Conservation (phyloP, 2,888 invertebrate species). For the Heliconius cydno region DNA sequence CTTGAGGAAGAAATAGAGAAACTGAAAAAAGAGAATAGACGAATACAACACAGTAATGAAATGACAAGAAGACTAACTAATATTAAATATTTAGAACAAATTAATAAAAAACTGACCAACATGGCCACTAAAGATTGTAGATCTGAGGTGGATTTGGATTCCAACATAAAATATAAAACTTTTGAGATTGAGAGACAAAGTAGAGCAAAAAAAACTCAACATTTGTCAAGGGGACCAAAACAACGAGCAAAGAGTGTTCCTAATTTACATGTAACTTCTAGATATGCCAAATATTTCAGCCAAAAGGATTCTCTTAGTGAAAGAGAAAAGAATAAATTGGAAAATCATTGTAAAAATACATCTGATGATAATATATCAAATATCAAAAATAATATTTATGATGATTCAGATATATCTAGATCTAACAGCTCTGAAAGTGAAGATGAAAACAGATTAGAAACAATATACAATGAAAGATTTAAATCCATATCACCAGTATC, state of each 20-base stretch:
- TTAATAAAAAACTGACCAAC: conserved; percentile 83
- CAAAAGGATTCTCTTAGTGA: conserved; percentile 73
- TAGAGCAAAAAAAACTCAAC: conserved; percentile 59
- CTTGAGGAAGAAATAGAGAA: conserved; percentile 86
- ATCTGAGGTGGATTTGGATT: conserved; percentile 60
- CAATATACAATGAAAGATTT: conserved; percentile 72
- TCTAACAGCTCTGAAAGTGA: conserved; percentile 56
- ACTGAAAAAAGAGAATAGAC: conserved; percentile 86
- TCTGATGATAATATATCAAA: conserved; percentile 38
- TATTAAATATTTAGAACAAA: conserved; percentile 89
- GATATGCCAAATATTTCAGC: conserved; percentile 80
- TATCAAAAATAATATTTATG: conserved; percentile 50
- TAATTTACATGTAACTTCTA: conserved; percentile 76
- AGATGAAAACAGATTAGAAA: conserved; percentile 70
- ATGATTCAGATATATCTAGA: conserved; percentile 43
- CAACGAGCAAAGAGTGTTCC: conserved; percentile 80
- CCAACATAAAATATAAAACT: conserved; percentile 70
- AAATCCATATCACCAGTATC: conserved; percentile 58
- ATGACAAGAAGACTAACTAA: conserved; percentile 84
- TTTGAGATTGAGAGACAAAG: conserved; percentile 75
- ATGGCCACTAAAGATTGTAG: conserved; percentile 65
- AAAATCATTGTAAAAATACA: conserved; percentile 45
- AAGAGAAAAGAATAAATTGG: conserved; percentile 54
- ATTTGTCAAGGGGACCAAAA: conserved; percentile 54
- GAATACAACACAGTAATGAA: conserved; percentile 84